These are phyloP conservation scores for Tupiocoris notatus DNA, from an alignment of 2,888 invertebrate genomes.

Conservation along the genomic window DNA sequence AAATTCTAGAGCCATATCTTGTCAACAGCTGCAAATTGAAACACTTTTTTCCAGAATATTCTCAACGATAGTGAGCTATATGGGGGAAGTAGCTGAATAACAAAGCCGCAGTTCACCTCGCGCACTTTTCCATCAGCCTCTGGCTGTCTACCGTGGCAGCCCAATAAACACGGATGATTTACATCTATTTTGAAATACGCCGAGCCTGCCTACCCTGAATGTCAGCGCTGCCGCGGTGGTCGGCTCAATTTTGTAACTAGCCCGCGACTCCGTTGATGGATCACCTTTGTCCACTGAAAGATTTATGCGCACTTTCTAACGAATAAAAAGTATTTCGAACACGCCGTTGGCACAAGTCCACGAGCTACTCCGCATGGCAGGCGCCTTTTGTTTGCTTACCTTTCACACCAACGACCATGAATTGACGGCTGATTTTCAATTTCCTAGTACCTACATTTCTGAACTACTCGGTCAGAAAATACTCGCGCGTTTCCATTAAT, in stretches of 20 bases:
- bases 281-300: conserved; percentile 38
- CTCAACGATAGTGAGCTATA: too few species aligned
- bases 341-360: conserved; percentile 20
- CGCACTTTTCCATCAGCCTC: not conserved
- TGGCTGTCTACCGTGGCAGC: conserved; percentile 1
- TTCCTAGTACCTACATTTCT: too few species aligned
- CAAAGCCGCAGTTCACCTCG: too few species aligned
- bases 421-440: not conserved
- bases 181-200: conserved; percentile 34
- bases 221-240: not conserved
- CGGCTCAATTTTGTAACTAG: conserved; percentile 31
- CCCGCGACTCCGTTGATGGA: conserved; percentile 29
- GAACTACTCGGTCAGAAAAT: not conserved
- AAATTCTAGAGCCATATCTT: too few species aligned
- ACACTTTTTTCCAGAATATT: too few species aligned
- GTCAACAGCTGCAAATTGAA: too few species aligned
- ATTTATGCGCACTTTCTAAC: conserved; percentile 37
- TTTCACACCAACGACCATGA: not conserved
- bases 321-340: conserved; percentile 37
- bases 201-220: not conserved
- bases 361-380: conserved; percentile 18
- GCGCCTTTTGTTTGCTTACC: conserved; percentile 37
- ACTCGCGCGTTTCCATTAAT: too few species aligned
- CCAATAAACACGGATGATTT: conserved; percentile 39
- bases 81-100: too few species aligned